These are phyloP conservation scores for Masnerella sp. DNA, from an alignment of 2,888 invertebrate species.

Conservation along the genomic window DNA sequence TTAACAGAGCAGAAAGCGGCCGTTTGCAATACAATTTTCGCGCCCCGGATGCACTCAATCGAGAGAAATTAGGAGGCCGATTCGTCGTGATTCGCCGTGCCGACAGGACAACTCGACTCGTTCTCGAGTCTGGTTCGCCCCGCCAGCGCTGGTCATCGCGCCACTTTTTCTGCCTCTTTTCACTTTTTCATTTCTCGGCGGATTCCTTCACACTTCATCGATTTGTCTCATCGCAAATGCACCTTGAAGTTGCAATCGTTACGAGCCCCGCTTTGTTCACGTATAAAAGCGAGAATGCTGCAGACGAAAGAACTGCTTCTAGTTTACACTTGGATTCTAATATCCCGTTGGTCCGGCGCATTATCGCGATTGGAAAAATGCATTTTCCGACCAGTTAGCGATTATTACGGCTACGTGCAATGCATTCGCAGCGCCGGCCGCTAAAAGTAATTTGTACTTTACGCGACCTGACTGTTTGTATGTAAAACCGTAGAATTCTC, in stretches of 20 bases:
- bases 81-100: constrained; percentile 68
- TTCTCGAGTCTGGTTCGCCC: constrained; percentile 7
- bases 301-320: constrained; percentile 17
- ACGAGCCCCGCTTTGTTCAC: constrained; percentile 41
- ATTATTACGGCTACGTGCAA: constrained; percentile 27
- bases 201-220: constrained; percentile 66
- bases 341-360: constrained; percentile 2
- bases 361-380: constrained; percentile 33
- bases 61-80: constrained; percentile 70
- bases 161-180: constrained; percentile 42
- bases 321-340: constrained; percentile 23
- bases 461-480: constrained; percentile 37
- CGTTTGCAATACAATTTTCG: constrained; percentile 65
- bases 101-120: constrained; percentile 53
- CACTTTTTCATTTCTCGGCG: constrained; percentile 47
- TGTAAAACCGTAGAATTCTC: constrained; percentile 30
- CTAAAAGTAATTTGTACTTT: constrained; percentile 47
- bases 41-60: constrained; percentile 71
- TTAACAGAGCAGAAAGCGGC: constrained; percentile 45
- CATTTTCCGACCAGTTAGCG: constrained; percentile 53
- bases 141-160: constrained; percentile 29
- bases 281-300: constrained; percentile 15
- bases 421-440: constrained; percentile 3
- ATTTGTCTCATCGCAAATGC: constrained; percentile 61
- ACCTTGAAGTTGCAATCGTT: constrained; percentile 52